Conservation (phyloP, 2,113 vertebrate genomes). For the Paramisgurnus dabryanus region DNA sequence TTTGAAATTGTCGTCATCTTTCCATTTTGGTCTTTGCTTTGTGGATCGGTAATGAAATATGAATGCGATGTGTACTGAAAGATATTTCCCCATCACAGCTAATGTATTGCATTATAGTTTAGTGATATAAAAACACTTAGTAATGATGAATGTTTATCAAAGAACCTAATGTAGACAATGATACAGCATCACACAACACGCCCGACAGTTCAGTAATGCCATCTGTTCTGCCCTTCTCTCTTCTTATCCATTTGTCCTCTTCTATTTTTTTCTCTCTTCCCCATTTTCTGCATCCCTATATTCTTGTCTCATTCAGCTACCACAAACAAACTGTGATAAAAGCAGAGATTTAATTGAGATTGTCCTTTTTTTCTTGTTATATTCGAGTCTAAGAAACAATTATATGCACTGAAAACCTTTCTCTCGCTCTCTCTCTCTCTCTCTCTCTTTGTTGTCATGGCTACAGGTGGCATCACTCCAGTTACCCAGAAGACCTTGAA, state of each 20-base stretch:
- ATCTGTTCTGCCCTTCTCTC: background rate
- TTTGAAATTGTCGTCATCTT: constrained; percentile 69
- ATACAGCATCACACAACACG: background rate
- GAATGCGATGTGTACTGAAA: constrained; percentile 64
- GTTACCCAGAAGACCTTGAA: constrained; percentile 32
- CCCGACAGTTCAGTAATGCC: background rate
- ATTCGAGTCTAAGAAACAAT: background rate
- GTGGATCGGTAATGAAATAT: constrained; percentile 70
- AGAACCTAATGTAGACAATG: constrained; percentile 13
- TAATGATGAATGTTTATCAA: background rate
- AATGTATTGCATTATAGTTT: constrained; percentile 45
- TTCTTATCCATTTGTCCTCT: too few relatives aligned
- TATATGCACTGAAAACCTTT: background rate
- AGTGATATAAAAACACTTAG: constrained; percentile 21
- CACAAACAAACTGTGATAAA: background rate
- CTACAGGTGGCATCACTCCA: constrained; percentile 42
- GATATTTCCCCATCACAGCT: constrained; percentile 54
- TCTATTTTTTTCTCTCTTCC: background rate
- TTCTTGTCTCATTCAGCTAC: background rate
- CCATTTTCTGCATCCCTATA: background rate
- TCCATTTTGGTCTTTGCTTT: constrained; percentile 63
- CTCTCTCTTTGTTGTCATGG: constrained; percentile 14
- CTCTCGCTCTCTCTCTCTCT: constrained; percentile 8
- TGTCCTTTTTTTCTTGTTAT: background rate
- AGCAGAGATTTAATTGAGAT: background rate